phyloP scores from a whole-genome alignment of 2,113 vertebrate species.

The Candoia aspera region DNA sequence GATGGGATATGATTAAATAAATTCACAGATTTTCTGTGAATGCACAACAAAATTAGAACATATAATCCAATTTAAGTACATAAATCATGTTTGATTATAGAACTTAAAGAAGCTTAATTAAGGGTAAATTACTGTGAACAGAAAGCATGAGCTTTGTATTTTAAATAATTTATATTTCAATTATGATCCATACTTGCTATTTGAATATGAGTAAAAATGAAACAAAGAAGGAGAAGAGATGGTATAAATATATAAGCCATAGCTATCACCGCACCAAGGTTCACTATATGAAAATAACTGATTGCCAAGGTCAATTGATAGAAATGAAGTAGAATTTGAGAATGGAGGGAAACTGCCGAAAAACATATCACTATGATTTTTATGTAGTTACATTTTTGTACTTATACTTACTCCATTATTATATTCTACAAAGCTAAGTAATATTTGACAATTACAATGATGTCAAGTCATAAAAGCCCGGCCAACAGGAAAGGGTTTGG shows the following conservation, averaged over 20 bases:
- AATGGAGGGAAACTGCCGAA: not conserved
- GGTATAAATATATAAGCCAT: not conserved
- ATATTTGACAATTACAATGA: constrained; percentile 5
- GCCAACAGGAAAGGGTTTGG: not conserved
- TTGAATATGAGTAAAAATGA: constrained; percentile 5
- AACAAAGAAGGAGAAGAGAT: not conserved
- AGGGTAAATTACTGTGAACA: not conserved
- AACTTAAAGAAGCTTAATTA: constrained; percentile 23
- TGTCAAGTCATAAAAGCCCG: not conserved
- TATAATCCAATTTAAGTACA: not conserved
- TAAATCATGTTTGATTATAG: constrained; percentile 3
- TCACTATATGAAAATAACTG: not conserved
- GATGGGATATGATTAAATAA: not conserved
- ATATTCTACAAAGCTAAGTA: not conserved
- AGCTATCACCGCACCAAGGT: not conserved
- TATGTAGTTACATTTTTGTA: not conserved
- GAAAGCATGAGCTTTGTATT: constrained; percentile 14
- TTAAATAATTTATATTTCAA: constrained; percentile 23
- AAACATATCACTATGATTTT: not conserved
- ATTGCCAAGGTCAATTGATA: not conserved
- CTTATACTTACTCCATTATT: not conserved
- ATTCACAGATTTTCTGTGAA: not conserved
- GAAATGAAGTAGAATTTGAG: not conserved
- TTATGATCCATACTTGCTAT: not conserved
- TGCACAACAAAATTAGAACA: not conserved